phyloP scores from a whole-genome alignment of 2,888 invertebrate genomes.

The Salpingus planirostris region DNA sequence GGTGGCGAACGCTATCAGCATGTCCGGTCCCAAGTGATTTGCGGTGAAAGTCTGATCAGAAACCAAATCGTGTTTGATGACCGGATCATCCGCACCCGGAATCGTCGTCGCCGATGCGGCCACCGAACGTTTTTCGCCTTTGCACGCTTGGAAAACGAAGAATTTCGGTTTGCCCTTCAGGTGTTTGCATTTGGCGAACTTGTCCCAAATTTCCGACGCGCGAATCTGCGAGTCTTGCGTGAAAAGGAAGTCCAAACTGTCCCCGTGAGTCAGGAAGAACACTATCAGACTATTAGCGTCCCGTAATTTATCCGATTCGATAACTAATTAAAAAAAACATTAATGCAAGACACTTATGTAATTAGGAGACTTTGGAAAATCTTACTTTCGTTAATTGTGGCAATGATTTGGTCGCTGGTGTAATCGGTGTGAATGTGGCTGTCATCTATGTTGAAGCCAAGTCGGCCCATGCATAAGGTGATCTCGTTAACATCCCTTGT shows the following conservation, averaged over 20 bases:
- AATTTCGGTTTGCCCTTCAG: constrained; percentile 33
- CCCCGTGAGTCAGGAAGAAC: constrained; percentile 32
- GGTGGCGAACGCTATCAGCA: constrained; percentile 25
- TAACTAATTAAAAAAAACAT: too few species aligned
- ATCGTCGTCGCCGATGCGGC: too few species aligned
- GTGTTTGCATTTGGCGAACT: constrained; percentile 20
- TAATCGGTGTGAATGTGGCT: constrained; percentile 23
- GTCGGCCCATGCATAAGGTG: constrained; percentile 26
- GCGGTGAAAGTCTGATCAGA: constrained; percentile 10
- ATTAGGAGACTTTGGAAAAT: too few species aligned
- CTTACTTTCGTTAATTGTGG: constrained; percentile 22
- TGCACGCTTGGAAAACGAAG: constrained; percentile 37
- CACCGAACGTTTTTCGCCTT: constrained; percentile 22
- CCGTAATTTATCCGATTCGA: constrained; percentile 18
- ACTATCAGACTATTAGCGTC: constrained; percentile 30
- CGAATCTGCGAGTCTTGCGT: constrained; percentile 20
- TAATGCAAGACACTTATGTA: too few species aligned
- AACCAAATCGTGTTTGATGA: constrained; percentile 6
- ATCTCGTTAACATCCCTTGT: constrained; percentile 32
- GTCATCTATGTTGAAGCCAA: constrained; percentile 29
- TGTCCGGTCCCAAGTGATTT: constrained; percentile 17
- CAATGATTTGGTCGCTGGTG: constrained; percentile 20
- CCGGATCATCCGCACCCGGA: constrained; percentile 3
- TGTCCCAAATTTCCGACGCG: constrained; percentile 25
- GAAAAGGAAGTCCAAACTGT: constrained; percentile 21